Evolutionary conservation across 1,140 invertebrate species (phyloP).

Genomic region (Octopus sinensis): DNA sequence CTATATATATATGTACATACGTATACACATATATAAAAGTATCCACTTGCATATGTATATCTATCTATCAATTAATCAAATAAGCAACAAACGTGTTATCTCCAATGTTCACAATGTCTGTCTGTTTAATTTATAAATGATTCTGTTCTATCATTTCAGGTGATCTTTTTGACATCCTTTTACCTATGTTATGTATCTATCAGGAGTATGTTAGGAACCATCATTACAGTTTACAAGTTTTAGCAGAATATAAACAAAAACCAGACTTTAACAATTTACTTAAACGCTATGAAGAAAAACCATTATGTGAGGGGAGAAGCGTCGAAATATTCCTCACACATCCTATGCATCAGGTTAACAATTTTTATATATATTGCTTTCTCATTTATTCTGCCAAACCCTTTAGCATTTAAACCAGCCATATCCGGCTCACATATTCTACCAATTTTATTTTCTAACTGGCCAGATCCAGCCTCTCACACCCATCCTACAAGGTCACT

Average conservation of each 20-base stretch:
- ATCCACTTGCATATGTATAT: too few relatives aligned
- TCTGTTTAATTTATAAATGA: too few relatives aligned
- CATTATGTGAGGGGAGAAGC: conserved; percentile 77
- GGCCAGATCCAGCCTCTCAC: too few relatives aligned
- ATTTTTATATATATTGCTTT: not conserved
- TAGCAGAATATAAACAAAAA: conserved; percentile 88
- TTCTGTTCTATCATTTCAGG: conserved; percentile 62
- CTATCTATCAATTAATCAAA: too few relatives aligned
- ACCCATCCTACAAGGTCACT: too few relatives aligned
- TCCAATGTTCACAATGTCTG: not conserved
- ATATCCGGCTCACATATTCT: too few relatives aligned
- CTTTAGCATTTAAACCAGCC: too few relatives aligned
- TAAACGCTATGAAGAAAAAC: conserved; percentile 79
- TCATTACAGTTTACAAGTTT: conserved; percentile 87
- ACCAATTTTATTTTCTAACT: too few relatives aligned
- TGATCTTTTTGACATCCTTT: conserved; percentile 88
- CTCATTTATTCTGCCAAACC: too few relatives aligned
- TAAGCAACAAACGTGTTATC: too few relatives aligned
- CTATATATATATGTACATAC: too few relatives aligned
- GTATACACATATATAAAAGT: too few relatives aligned
- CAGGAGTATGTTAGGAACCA: conserved; percentile 93
- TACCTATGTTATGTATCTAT: conserved; percentile 91
- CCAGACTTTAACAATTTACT: conserved; percentile 78
- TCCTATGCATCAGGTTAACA: conserved; percentile 87
- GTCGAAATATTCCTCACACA: conserved; percentile 89